A percentile compares a stretch with the other conserved stretches of the same genome.
Evolutionary conservation across 2,797 vertebrate genomes (phyloP).

Genomic region (Steatocranus sp.): DNA sequence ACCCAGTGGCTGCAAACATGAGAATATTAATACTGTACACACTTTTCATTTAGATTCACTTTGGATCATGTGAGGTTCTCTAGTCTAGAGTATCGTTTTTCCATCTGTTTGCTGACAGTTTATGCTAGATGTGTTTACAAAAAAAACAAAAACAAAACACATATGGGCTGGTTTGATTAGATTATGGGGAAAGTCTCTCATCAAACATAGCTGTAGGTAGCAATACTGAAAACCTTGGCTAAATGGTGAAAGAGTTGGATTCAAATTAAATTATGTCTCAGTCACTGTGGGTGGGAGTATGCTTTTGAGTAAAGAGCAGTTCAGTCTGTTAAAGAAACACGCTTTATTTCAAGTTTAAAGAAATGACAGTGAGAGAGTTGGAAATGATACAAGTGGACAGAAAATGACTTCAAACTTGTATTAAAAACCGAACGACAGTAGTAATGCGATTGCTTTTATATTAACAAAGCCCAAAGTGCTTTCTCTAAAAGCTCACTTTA

Average conservation of each 20-base stretch:
- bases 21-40: background rate
- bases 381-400: background rate
- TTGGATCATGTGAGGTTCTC: background rate
- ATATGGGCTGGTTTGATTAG: background rate
- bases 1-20: background rate
- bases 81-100: background rate
- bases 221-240: background rate
- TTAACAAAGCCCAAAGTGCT: background rate
- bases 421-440: background rate
- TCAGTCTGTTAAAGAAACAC: background rate
- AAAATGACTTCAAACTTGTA: background rate
- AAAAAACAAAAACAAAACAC: background rate
- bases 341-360: background rate
- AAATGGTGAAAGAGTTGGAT: background rate
- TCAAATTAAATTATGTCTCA: background rate
- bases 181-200: background rate
- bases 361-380: background rate
- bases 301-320: background rate
- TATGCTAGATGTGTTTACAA: background rate
- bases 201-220: background rate
- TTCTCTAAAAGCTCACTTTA: background rate
- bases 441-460: background rate
- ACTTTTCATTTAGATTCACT: background rate
- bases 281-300: background rate
- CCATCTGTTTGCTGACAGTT: background rate